Percentiles rank a stretch among this genome's conserved stretches.
Evolutionary conservation across 2,888 invertebrate species (phyloP).

Genomic region (Ariolimax columbianus): DNA sequence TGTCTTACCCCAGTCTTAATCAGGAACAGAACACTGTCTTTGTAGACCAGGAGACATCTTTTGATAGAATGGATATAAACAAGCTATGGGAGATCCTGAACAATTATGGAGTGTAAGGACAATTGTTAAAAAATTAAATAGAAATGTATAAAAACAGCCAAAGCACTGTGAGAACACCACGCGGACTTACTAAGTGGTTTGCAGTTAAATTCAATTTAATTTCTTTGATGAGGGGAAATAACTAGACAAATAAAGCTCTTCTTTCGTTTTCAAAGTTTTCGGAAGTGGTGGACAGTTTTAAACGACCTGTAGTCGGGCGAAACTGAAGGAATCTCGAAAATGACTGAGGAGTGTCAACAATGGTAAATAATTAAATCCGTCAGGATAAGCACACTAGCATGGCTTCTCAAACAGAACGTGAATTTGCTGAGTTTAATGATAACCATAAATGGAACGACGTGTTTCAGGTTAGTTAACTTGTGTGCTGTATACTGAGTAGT

Average conservation of each 20-base stretch:
- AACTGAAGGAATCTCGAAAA: neutral
- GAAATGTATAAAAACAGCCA: no score
- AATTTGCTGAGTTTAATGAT: constrained; percentile 66
- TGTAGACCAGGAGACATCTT: no score
- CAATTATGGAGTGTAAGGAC: no score
- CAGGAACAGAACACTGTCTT: no score
- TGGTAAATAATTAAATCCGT: neutral
- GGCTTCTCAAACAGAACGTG: constrained; percentile 67
- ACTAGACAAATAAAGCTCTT: neutral
- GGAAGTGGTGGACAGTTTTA: constrained; percentile 25
- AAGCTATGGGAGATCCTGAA: no score
- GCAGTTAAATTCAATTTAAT: no score
- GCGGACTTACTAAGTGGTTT: no score
- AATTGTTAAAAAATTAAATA: no score
- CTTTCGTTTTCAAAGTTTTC: constrained; percentile 20
- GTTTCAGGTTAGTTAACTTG: constrained; percentile 62
- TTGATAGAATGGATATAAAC: no score
- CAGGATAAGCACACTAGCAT: constrained; percentile 43
- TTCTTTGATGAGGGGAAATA: constrained; percentile 6
- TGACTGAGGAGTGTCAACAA: neutral
- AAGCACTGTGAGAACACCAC: no score
- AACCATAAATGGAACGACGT: constrained; percentile 63
- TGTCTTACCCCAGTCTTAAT: no score
- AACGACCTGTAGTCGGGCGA: constrained; percentile 14
- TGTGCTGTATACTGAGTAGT: no score